phyloP scores from a whole-genome alignment of 2,888 invertebrate species.

The Polietes domitor region DNA sequence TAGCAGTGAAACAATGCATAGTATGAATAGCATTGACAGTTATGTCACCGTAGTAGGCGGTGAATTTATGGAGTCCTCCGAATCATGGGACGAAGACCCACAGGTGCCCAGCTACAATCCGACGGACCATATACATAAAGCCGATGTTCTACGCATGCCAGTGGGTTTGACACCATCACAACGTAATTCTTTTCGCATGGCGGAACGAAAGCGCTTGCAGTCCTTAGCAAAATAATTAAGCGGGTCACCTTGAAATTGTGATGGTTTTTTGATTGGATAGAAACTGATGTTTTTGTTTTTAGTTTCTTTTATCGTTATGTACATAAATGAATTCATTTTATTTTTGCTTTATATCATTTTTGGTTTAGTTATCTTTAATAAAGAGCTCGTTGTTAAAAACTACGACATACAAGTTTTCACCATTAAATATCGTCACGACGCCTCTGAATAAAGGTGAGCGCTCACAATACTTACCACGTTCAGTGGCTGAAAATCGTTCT shows the following conservation, averaged over 20 bases:
- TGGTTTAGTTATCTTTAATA: neutral
- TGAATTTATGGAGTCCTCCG: constrained; percentile 63
- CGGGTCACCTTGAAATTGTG: neutral
- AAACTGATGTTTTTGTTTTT: neutral
- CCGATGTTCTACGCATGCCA: constrained; percentile 70
- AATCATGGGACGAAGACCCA: constrained; percentile 70
- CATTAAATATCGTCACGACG: too few relatives aligned
- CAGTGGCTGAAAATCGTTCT: too few relatives aligned
- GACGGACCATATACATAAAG: constrained; percentile 63
- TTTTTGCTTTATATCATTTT: neutral
- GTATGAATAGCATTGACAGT: constrained; percentile 38
- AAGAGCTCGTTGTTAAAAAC: neutral
- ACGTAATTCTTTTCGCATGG: constrained; percentile 69
- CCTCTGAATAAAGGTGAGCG: too few relatives aligned
- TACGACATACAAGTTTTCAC: too few relatives aligned
- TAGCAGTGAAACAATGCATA: constrained; percentile 13
- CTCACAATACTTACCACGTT: too few relatives aligned
- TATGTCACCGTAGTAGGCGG: constrained; percentile 36
- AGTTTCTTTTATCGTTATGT: neutral
- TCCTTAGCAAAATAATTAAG: constrained; percentile 36
- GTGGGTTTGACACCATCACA: constrained; percentile 71
- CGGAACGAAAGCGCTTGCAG: constrained; percentile 70
- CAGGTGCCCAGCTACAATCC: constrained; percentile 71
- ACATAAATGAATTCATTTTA: neutral
- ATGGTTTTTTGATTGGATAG: neutral